Percentiles rank a stretch among this genome's conserved stretches.
These are phyloP conservation scores for Drosophila affinis DNA, from an alignment of 2,888 invertebrate genomes.

Conservation along the genomic window DNA sequence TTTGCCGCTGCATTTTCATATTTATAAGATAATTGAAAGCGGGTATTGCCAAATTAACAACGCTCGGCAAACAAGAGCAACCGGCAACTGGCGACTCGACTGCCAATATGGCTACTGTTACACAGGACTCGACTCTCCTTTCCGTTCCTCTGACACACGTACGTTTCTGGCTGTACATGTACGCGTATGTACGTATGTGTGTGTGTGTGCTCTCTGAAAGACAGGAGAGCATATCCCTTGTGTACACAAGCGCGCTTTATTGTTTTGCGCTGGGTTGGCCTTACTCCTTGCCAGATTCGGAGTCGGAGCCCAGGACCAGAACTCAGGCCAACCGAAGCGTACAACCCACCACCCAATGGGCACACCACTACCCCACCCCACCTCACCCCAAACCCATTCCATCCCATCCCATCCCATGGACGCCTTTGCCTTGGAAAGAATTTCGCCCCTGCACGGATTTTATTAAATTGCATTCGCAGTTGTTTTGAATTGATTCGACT, in stretches of 20 bases:
- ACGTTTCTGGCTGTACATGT: slow-evolving; percentile 3
- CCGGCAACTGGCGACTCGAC: slow-evolving; percentile 49
- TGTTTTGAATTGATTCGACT: slow-evolving; percentile 81
- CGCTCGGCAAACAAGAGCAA: slow-evolving; percentile 76
- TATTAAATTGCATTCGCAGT: slow-evolving; percentile 83
- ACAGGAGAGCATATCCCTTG: slow-evolving; percentile 80
- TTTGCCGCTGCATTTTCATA: slow-evolving; percentile 81
- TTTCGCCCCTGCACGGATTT: slow-evolving; percentile 79
- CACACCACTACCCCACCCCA: slow-evolving; percentile 28
- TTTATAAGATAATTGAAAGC: slow-evolving; percentile 83
- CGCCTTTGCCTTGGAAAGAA: slow-evolving; percentile 59
- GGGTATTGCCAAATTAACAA: slow-evolving; percentile 83
- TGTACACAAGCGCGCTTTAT: slow-evolving; percentile 82
- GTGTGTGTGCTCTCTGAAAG: slow-evolving; percentile 54
- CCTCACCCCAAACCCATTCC: slow-evolving; percentile 35
- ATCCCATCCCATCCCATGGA: background rate
- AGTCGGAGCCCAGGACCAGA: slow-evolving; percentile 17
- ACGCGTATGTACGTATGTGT: slow-evolving; percentile 43
- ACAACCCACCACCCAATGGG: slow-evolving; percentile 49
- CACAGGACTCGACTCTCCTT: slow-evolving; percentile 37
- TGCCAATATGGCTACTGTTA: slow-evolving; percentile 66
- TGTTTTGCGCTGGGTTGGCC: slow-evolving; percentile 75
- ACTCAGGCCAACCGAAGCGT: slow-evolving; percentile 8
- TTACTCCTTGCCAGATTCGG: slow-evolving; percentile 58
- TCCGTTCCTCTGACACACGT: background rate